phyloP scores from a whole-genome alignment of 2,888 invertebrate genomes.

The Tiliacea aurago region DNA sequence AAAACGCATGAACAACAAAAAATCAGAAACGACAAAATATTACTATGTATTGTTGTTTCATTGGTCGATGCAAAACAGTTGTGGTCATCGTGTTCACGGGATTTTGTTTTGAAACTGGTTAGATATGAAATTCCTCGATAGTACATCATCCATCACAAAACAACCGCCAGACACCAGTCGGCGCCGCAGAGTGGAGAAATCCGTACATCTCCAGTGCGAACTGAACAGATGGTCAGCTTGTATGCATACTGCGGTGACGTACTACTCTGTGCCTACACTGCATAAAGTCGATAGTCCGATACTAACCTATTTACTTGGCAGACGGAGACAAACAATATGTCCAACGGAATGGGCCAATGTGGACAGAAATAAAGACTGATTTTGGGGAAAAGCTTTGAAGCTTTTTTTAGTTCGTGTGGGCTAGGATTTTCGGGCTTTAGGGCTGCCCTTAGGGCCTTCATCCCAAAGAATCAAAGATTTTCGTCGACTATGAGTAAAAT shows the following conservation, averaged over 20 bases:
- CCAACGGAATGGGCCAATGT: neutral
- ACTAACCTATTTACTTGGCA: conserved; percentile 35
- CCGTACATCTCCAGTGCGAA: conserved; percentile 41
- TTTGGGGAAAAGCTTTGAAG: neutral
- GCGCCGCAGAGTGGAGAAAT: conserved; percentile 63
- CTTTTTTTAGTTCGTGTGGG: no score
- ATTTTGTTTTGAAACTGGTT: no score
- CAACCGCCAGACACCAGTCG: conserved; percentile 46
- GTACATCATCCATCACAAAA: conserved; percentile 19
- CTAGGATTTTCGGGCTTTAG: no score
- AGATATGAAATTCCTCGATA: no score
- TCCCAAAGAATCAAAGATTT: no score
- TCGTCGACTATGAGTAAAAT: no score
- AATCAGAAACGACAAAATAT: no score
- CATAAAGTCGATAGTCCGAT: conserved; percentile 23
- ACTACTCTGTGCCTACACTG: conserved; percentile 38
- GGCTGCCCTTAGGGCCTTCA: no score
- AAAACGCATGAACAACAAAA: no score
- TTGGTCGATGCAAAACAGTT: no score
- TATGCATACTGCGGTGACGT: conserved; percentile 33
- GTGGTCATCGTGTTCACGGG: no score
- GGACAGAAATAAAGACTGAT: conserved; percentile 15
- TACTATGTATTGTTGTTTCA: no score
- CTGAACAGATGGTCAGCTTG: conserved; percentile 63
- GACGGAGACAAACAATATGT: conserved; percentile 11